Base-by-base conservation (phyloP, 2,888 invertebrate species). In the Drosophila rubida region DNA sequence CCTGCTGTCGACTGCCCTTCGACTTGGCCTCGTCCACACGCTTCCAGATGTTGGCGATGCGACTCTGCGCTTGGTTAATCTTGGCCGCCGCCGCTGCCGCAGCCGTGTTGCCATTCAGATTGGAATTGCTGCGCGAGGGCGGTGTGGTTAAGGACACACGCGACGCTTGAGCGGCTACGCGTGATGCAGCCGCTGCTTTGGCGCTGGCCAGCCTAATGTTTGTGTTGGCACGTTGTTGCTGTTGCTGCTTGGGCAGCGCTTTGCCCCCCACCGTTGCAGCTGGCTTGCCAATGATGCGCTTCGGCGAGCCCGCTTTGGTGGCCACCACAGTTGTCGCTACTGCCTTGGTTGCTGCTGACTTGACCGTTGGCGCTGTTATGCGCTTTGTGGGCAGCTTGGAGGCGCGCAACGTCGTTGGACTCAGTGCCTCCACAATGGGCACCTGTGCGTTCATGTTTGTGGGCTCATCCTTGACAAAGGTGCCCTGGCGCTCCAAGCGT, bases 401-500 rank as follows among this genome's bases (percentile, higher is more conserved):
- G 22, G 78, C 76, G 16, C 77, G 89, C 53, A 75, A 79, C 23
- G 88, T 88, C 35, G 88, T 88, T 32, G 90, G 84, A 72, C 88
- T 89, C 14, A 76, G 73, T 4, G 80, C 59, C 19, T 88, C 90
- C 19, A 92, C 92, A 37, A 91, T 81, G n/a, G 92, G 92, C 54
- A 92, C 90, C 51, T 82, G 83, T 0, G 72, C 82, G 50, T 90
- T 89, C 2, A 87, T 77, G 48, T 88, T 88, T 13, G 90, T 89
- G 0, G 93, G 93, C 75, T 96, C 96, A 80, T 97, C 97, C 92
- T 97, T 98, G 0, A 97, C 96, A 90, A 98, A 98, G 0, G 98
- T 98, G 11, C 97, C 97, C 91, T 98, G 97, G 25, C 98, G 94
- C 75, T 96, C 96, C 32, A 96, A 90, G 0, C 94, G 93, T 0